Evolutionary conservation across 2,888 invertebrate species (phyloP).

Genomic region (Agrilus mali): DNA sequence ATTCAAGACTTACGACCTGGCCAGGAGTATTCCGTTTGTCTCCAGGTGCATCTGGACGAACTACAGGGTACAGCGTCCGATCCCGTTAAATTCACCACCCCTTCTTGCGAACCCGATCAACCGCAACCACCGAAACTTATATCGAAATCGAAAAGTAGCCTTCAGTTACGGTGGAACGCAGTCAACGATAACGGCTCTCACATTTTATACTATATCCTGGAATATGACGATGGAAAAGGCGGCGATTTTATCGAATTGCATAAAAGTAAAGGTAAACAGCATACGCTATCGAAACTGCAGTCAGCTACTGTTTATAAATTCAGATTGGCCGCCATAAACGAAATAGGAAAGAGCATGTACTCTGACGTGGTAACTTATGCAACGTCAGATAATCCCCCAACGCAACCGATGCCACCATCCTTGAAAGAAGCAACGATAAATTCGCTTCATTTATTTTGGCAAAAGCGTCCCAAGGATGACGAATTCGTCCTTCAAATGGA

Average conservation of each 20-base stretch:
- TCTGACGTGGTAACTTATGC: conserved; percentile 54
- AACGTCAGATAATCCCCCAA: conserved; percentile 71
- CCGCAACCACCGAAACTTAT: conserved; percentile 60
- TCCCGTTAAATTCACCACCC: conserved; percentile 68
- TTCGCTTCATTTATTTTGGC: conserved; percentile 62
- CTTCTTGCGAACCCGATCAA: conserved; percentile 67
- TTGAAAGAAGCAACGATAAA: conserved; percentile 50
- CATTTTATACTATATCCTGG: conserved; percentile 62
- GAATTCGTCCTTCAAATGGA: conserved; percentile 78
- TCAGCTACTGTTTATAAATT: conserved; percentile 72
- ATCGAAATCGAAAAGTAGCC: conserved; percentile 55
- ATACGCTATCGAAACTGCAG: conserved; percentile 59
- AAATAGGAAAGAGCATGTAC: conserved; percentile 61
- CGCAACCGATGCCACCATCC: conserved; percentile 64
- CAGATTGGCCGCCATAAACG: conserved; percentile 72
- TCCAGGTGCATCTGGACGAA: conserved; percentile 65
- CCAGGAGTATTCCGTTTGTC: conserved; percentile 74
- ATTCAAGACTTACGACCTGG: conserved; percentile 78
- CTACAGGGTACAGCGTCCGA: conserved; percentile 64
- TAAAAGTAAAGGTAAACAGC: conserved; percentile 61
- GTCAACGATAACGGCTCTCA: conserved; percentile 70
- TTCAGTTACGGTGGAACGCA: conserved; percentile 59
- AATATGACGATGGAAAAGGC: conserved; percentile 60
- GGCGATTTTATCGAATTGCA: conserved; percentile 61
- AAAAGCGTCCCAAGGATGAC: conserved; percentile 60